phyloP scores from a whole-genome alignment of 1,140 invertebrate genomes.

The Tetragnatha versicolor region DNA sequence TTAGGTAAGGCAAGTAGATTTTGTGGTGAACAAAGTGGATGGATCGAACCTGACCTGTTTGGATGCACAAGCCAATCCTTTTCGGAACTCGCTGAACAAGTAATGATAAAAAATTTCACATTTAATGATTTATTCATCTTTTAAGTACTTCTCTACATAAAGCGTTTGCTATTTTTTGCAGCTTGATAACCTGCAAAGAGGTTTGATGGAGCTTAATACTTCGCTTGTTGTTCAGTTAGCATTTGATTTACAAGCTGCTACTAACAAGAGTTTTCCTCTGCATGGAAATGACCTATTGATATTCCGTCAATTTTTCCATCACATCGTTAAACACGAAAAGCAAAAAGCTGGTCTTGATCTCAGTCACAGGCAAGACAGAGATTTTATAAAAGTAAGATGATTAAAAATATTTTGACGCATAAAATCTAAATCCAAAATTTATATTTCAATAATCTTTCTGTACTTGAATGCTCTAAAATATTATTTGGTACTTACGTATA shows the following conservation, averaged over 20 bases:
- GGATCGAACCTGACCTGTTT: conserved; percentile 87
- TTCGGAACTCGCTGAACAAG: conserved; percentile 78
- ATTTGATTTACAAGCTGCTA: conserved; percentile 74
- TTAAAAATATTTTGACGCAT: too few species aligned
- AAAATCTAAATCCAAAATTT: too few species aligned
- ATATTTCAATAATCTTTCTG: too few species aligned
- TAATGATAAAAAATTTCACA: conserved; percentile 60
- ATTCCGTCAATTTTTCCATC: conserved; percentile 76
- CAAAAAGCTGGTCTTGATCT: conserved; percentile 83
- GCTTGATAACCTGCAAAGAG: conserved; percentile 77
- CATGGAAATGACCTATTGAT: conserved; percentile 89
- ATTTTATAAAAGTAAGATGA: conserved; percentile 82
- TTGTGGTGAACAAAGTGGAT: conserved; percentile 81
- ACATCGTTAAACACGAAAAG: conserved; percentile 76
- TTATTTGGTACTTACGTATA: too few species aligned
- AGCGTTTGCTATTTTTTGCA: conserved; percentile 61
- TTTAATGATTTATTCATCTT: background rate
- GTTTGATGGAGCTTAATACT: conserved; percentile 81
- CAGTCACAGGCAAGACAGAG: conserved; percentile 93
- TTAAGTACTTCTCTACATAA: background rate
- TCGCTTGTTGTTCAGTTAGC: conserved; percentile 88
- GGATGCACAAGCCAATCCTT: conserved; percentile 91
- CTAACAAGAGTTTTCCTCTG: conserved; percentile 68
- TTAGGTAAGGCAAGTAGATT: conserved; percentile 73
- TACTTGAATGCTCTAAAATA: too few species aligned